Base-by-base conservation (phyloP, 2,888 invertebrate genomes). In the Caenorhabditis angaria region DNA sequence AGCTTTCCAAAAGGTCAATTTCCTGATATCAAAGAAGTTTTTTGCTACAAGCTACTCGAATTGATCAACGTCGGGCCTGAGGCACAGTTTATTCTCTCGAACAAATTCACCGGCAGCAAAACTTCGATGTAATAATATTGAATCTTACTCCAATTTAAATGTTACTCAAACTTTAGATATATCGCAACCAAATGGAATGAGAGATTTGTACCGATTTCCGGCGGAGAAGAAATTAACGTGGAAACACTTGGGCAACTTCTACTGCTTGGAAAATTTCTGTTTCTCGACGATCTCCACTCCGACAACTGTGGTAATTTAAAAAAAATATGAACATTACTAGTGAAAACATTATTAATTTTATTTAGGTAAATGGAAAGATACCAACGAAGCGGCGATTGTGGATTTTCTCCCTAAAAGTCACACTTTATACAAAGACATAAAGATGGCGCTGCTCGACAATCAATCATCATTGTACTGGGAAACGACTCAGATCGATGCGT, bases 291-390 rank as follows among this genome's bases (percentile, higher is more conserved):
- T n/a, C 24, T 70, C 18, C 70, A 66, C 65, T 48, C 57, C 59
- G 59, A 71, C 14, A 63, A 71, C 59, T 67, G 67, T 51, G 67
- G 67, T 67, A 32, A 58, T 61, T 63, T 66, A 53, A 20, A 32
- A 10, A 54, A 65, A 69, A 65, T 53, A 53, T 59, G 56, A 65
- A 69, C 63, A 29, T 68, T 56, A 57, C 6, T 58, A 57, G 58
- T 57, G 53, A 35, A 54, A 60, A 66, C 62, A 66, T 29, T 10
- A 14, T 35, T 35, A 35, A 10, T 35, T 35, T 67, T 25, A 58
- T 71, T 71, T 59, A 64, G 65, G 65, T 59, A 47, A 54, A 32
- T 71, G 70, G 72, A 71, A 70, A 64, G 72, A 50, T 60, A 72
- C 70, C 59, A 72, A 71, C 28, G 57, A 68, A 48, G 65, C 55